Conservation (phyloP, 2,888 invertebrate genomes). For the Zygothrica quintamaculata region DNA sequence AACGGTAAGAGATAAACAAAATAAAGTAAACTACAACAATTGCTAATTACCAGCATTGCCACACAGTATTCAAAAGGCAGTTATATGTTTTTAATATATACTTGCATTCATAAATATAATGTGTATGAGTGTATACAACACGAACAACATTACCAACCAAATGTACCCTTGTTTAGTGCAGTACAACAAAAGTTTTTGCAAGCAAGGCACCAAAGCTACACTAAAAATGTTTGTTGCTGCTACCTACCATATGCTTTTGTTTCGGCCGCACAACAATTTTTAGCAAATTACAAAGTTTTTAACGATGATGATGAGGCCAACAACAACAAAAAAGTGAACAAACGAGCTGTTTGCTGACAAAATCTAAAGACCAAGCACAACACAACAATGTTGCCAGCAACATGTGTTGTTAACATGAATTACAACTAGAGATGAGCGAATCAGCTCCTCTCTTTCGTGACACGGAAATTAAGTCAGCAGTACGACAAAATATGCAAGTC, state of each 20-base stretch:
- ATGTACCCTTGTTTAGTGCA: background rate
- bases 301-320: conserved; percentile 25
- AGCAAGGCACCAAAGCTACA: too few species aligned
- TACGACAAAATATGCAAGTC: too few species aligned
- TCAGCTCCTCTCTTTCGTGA: background rate
- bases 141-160: too few species aligned
- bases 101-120: too few species aligned
- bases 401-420: background rate
- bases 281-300: conserved; percentile 38
- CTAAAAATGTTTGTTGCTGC: background rate
- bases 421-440: background rate
- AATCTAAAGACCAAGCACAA: background rate
- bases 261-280: conserved; percentile 14
- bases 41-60: too few species aligned
- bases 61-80: too few species aligned
- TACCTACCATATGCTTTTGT: conserved; percentile 8
- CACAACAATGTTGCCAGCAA: conserved; percentile 25
- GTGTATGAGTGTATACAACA: background rate
- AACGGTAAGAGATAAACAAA: too few species aligned
- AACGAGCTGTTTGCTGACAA: too few species aligned
- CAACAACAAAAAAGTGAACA: conserved; percentile 5
- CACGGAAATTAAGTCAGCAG: too few species aligned
- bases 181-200: background rate
- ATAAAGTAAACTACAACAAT: too few species aligned
- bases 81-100: too few species aligned